These are phyloP conservation scores for Syrphus vitripennis DNA, from an alignment of 2,888 invertebrate genomes.

Conservation along the genomic window DNA sequence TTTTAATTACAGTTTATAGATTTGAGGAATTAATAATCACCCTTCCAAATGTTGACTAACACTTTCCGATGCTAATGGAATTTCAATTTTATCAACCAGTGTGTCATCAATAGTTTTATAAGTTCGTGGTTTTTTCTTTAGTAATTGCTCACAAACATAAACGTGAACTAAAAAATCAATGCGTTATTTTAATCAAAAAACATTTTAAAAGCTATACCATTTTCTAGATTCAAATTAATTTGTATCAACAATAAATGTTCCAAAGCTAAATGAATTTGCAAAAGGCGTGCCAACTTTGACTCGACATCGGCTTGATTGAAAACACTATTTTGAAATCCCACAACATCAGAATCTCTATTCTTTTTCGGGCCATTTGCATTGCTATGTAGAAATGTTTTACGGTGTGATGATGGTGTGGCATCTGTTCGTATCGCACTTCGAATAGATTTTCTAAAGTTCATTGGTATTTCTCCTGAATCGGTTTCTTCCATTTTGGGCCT, in stretches of 20 bases:
- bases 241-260: conserved; percentile 80
- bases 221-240: conserved; percentile 78
- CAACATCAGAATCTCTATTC: conserved; percentile 72
- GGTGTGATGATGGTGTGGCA: conserved; percentile 65
- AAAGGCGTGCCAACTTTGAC: conserved; percentile 76
- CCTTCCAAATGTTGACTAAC: conserved; percentile 77
- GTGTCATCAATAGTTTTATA: conserved; percentile 76
- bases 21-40: conserved; percentile 58
- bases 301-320: conserved; percentile 76
- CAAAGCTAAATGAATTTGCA: conserved; percentile 79
- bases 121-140: conserved; percentile 74
- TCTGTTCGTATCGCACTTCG: conserved; percentile 76
- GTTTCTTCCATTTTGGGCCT: conserved; percentile 26
- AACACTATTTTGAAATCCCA: conserved; percentile 79
- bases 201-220: conserved; percentile 73
- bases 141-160: conserved; percentile 76
- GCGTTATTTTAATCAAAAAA: not conserved
- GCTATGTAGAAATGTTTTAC: conserved; percentile 78
- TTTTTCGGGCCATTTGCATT: conserved; percentile 67
- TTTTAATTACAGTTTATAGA: too few relatives aligned
- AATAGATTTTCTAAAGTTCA: conserved; percentile 78
- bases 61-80: conserved; percentile 76
- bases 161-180: conserved; percentile 74
- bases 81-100: conserved; percentile 76
- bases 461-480: conserved; percentile 23